A percentile compares a stretch with the other conserved stretches of the same genome.
phyloP scores from a whole-genome alignment of 2,113 vertebrate species.

The Ardeotis arabs region DNA sequence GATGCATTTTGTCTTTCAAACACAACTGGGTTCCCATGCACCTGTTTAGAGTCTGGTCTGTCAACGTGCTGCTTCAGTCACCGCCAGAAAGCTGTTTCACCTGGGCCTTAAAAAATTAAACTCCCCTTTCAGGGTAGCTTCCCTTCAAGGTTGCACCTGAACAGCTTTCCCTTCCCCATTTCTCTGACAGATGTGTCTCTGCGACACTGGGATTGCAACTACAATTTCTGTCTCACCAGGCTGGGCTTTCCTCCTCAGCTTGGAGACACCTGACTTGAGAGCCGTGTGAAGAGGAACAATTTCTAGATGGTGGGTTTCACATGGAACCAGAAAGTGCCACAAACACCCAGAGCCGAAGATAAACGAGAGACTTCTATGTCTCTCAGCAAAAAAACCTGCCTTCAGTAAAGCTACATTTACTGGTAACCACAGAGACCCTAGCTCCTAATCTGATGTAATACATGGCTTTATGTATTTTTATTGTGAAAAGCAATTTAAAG shows the following conservation, averaged over 20 bases:
- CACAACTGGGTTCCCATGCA: fast-evolving
- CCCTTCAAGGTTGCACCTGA: background rate
- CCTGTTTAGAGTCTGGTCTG: background rate
- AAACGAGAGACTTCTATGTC: background rate
- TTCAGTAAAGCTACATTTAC: background rate
- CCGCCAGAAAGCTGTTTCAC: background rate
- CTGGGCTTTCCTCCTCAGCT: background rate
- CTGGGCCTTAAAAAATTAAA: background rate
- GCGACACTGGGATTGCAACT: too few relatives aligned
- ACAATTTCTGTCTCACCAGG: background rate
- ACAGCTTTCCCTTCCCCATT: background rate
- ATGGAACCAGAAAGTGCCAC: background rate
- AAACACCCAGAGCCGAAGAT: background rate
- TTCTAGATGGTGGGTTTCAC: background rate
- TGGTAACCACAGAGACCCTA: background rate
- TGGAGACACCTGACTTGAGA: background rate
- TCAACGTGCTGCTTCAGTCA: fast-evolving
- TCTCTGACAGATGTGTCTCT: background rate
- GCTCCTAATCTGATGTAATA: background rate
- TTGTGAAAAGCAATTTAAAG: background rate
- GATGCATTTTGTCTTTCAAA: background rate
- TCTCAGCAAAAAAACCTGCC: background rate
- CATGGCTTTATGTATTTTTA: background rate
- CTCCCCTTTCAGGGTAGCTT: background rate
- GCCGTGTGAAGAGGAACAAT: background rate